phyloP scores from a whole-genome alignment of 2,888 invertebrate genomes.

The Xestia sexstrigata region DNA sequence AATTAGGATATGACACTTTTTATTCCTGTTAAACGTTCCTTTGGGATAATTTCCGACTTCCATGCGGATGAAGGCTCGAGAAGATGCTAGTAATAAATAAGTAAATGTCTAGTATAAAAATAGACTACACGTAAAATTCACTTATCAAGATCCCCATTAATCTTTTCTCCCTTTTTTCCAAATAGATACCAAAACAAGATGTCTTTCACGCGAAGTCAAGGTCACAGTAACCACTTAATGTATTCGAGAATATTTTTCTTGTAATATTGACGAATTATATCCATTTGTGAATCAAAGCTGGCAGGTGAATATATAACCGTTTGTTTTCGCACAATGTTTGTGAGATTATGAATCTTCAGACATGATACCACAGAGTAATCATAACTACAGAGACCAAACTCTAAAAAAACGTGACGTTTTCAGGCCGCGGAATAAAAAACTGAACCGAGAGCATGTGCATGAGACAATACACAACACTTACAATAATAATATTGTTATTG shows the following conservation, averaged over 20 bases:
- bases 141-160: conserved; percentile 26
- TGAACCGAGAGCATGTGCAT: neutral
- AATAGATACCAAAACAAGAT: conserved; percentile 26
- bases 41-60: neutral
- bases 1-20: too few species aligned
- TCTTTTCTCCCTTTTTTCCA: conserved; percentile 19
- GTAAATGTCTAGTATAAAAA: neutral
- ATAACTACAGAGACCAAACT: neutral
- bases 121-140: neutral
- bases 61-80: neutral
- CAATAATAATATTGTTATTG: neutral
- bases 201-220: conserved; percentile 23
- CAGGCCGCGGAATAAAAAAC: neutral
- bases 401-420: neutral
- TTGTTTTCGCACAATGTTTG: neutral
- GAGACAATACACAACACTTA: neutral
- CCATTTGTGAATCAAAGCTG: conserved; percentile 21
- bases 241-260: conserved; percentile 29
- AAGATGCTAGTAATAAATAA: neutral
- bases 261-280: conserved; percentile 13
- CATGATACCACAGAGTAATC: neutral
- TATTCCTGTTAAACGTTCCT: neutral
- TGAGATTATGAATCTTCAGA: neutral
- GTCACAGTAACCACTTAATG: conserved; percentile 14
- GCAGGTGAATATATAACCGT: neutral